Conservation (phyloP, 2,113 vertebrate genomes). For the Isurus oxyrinchus region DNA sequence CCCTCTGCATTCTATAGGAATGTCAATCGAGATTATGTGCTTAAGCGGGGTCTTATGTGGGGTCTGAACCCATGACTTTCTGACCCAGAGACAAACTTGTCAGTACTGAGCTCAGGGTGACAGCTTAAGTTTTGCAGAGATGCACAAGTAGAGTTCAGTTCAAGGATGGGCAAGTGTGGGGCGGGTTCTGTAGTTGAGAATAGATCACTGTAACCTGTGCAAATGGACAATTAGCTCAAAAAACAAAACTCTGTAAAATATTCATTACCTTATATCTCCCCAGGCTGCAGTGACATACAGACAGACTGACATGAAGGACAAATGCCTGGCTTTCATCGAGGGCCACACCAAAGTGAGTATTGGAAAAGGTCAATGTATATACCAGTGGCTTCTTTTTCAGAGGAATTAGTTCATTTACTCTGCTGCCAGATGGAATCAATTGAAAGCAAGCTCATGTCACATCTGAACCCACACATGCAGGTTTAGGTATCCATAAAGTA, state of each 20-base stretch:
- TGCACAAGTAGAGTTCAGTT: neutral
- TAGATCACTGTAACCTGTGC: neutral
- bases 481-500: neutral
- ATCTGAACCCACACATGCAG: neutral
- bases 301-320: conserved; percentile 53
- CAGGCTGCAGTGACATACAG: conserved; percentile 66
- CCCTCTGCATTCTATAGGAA: neutral
- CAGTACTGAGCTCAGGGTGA: neutral
- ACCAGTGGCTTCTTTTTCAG: neutral
- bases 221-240: neutral
- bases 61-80: neutral
- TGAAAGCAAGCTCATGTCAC: neutral
- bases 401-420: neutral
- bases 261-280: neutral
- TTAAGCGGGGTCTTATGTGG: neutral
- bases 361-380: neutral
- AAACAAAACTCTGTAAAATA: conserved; percentile 7
- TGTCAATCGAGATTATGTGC: neutral
- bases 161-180: neutral
- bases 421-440: neutral
- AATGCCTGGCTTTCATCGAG: conserved; percentile 63
- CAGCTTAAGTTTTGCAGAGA: neutral
- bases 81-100: neutral
- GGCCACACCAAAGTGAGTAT: conserved; percentile 50
- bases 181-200: neutral